These are phyloP conservation scores for Scaptodrosophila latifasciaeformis DNA, from an alignment of 2,888 invertebrate genomes.

Conservation along the genomic window DNA sequence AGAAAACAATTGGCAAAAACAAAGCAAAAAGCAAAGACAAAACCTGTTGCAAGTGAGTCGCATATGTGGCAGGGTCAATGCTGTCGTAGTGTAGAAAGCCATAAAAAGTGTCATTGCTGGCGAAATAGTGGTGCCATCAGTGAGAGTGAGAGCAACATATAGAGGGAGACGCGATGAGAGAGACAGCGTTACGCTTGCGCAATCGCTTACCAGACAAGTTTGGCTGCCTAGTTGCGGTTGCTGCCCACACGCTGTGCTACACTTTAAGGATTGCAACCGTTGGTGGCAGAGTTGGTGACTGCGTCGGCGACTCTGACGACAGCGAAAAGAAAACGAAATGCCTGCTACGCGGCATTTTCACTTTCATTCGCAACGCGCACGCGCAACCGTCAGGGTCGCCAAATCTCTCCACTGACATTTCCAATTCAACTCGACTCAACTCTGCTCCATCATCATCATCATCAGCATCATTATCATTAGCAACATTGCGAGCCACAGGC, in stretches of 20 bases:
- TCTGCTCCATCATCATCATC: too few species aligned
- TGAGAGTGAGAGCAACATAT: background rate
- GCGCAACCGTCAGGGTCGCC: slow-evolving; percentile 58
- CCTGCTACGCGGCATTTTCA: slow-evolving; percentile 64
- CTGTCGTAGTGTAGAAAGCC: slow-evolving; percentile 57
- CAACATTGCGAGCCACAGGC: too few species aligned
- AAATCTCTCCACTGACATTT: slow-evolving; percentile 11
- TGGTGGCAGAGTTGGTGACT: slow-evolving; percentile 2
- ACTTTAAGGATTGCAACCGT: slow-evolving; percentile 52
- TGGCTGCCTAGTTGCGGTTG: slow-evolving; percentile 22
- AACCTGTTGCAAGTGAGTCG: slow-evolving; percentile 53
- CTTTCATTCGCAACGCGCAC: slow-evolving; percentile 71
- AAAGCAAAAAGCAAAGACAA: slow-evolving; percentile 17
- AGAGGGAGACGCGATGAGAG: background rate
- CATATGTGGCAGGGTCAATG: slow-evolving; percentile 58
- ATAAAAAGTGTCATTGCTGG: slow-evolving; percentile 51
- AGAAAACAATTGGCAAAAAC: background rate
- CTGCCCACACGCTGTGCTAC: slow-evolving; percentile 43
- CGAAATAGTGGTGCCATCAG: slow-evolving; percentile 8
- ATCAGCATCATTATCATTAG: too few species aligned
- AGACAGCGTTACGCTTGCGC: slow-evolving; percentile 41
- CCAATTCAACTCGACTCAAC: too few species aligned
- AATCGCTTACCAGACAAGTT: slow-evolving; percentile 58
- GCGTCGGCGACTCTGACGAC: background rate
- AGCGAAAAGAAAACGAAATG: slow-evolving; percentile 68